Evolutionary conservation across 2,888 invertebrate species (phyloP).

Genomic region (Zaprionus obscuricornis): DNA sequence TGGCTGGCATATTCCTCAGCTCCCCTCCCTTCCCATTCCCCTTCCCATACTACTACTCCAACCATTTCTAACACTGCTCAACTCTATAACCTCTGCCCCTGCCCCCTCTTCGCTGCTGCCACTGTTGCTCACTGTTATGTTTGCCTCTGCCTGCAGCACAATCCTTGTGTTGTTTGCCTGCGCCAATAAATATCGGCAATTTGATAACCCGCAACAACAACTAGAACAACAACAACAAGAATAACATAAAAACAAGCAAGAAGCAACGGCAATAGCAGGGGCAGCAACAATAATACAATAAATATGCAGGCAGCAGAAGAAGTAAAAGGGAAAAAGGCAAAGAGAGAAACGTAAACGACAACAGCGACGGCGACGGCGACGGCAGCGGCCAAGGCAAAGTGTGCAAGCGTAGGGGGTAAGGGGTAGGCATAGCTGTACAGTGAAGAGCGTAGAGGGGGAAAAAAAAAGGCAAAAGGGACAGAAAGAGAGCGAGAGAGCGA

Average conservation of each 20-base stretch:
- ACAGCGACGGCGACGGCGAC: too few species aligned
- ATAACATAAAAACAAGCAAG: constrained; percentile 3
- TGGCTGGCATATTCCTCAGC: too few species aligned
- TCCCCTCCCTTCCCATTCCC: too few species aligned
- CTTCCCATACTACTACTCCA: not conserved
- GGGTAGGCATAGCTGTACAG: not conserved
- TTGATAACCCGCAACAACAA: constrained; percentile 67
- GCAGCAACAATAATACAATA: too few species aligned
- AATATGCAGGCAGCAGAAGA: too few species aligned
- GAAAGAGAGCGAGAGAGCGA: constrained; percentile 5
- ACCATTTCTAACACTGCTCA: too few species aligned
- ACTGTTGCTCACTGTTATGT: not conserved
- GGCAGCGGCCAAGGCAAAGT: not conserved
- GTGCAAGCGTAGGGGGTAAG: not conserved
- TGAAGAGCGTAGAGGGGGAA: not conserved
- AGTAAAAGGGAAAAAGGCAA: not conserved
- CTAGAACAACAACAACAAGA: constrained; percentile 28
- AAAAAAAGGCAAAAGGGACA: not conserved
- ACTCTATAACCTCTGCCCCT: too few species aligned
- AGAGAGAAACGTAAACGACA: constrained; percentile 1
- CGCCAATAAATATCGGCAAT: constrained; percentile 55
- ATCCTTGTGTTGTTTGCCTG: constrained; percentile 20
- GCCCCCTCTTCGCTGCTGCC: too few species aligned
- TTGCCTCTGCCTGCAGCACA: not conserved
- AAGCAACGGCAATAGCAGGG: constrained; percentile 4